Evolutionary conservation across 2,113 vertebrate species (phyloP).

Genomic region (Elaphurus davidianus): DNA sequence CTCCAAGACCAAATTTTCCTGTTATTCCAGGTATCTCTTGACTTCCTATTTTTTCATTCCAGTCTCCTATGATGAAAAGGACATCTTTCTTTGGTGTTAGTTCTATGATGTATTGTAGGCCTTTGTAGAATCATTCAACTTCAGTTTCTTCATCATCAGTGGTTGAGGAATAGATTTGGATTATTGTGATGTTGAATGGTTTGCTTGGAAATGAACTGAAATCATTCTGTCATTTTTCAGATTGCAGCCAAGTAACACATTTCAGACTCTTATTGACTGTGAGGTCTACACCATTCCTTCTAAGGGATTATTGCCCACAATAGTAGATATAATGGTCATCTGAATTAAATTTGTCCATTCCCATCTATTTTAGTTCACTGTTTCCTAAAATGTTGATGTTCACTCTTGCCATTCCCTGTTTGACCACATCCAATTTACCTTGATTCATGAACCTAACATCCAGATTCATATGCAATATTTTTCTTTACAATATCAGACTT

Average conservation of each 20-base stretch:
- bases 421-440: background rate
- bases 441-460: background rate
- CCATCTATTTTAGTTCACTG: background rate
- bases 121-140: background rate
- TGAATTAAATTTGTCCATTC: background rate
- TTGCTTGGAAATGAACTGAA: background rate
- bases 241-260: background rate
- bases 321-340: background rate
- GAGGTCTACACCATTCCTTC: background rate
- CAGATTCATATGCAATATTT: background rate
- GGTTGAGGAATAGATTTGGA: background rate
- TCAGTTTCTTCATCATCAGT: background rate
- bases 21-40: background rate
- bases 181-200: background rate
- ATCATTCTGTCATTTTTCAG: background rate
- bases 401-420: background rate
- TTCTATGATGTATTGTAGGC: background rate
- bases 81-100: background rate
- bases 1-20: background rate
- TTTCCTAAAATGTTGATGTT: background rate
- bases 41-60: background rate
- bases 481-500: background rate
- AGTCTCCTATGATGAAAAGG: background rate
- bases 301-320: background rate
- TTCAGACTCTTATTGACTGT: background rate